Evolutionary conservation across 2,113 vertebrate species (phyloP).

Genomic region (Melanerpes formicivorus): DNA sequence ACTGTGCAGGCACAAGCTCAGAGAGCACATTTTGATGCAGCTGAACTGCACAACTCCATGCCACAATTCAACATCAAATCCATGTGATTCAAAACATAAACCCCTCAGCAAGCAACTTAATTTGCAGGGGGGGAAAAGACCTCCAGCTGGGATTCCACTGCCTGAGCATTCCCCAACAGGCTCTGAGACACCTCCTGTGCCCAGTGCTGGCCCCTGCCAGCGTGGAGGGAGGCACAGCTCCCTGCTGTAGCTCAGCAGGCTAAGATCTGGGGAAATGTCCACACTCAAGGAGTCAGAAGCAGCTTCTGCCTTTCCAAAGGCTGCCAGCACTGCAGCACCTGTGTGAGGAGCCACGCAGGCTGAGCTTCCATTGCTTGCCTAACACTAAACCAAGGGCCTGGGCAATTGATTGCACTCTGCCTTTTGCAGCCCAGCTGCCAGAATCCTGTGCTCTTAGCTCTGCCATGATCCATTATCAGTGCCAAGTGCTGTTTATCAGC

Average conservation of each 20-base stretch:
- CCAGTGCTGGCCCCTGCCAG: neutral
- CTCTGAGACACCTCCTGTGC: neutral
- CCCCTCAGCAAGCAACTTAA: neutral
- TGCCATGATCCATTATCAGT: slow-evolving; percentile 42
- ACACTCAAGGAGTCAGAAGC: neutral
- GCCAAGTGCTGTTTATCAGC: slow-evolving; percentile 42
- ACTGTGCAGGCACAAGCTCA: too few relatives aligned
- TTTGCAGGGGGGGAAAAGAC: neutral
- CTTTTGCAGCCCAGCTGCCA: slow-evolving; percentile 12
- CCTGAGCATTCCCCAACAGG: neutral
- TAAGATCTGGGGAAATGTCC: neutral
- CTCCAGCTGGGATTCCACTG: neutral
- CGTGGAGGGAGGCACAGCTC: neutral
- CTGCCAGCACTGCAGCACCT: neutral
- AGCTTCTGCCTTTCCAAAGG: neutral
- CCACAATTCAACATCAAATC: neutral
- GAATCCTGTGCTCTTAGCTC: neutral
- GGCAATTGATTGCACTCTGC: neutral
- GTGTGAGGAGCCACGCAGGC: neutral
- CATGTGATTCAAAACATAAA: neutral
- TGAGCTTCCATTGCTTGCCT: neutral
- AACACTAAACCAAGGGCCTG: neutral
- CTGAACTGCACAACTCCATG: neutral
- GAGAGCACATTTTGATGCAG: neutral
- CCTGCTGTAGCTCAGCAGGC: neutral